Evolutionary conservation across 2,888 invertebrate genomes (phyloP), one percentile per base, ranked within the genome.

Genomic region (Melanostoma scalare): DNA sequence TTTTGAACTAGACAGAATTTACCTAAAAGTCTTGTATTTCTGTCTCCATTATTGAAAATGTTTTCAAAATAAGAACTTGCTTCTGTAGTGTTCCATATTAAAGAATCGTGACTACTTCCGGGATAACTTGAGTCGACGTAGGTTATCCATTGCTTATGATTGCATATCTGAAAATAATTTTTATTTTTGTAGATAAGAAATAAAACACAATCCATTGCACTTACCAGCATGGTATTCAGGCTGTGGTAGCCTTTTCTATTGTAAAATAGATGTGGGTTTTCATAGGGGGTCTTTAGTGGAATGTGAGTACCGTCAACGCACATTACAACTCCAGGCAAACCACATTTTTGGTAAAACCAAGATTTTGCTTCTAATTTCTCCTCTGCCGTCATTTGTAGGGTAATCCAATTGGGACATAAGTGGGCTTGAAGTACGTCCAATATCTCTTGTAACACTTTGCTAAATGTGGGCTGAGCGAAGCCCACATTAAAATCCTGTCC

Each of bases 391-490:
- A 60, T 44, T 30, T 52, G 6, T 4, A 52, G 9, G 33, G 52
- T 52, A 31, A 3, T 52, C 30, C 52, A 52, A 1, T 52, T 52
- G 30, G 52, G 52, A 10, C 52, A 9, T 42, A 42, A 42, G 1
- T 8, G 8, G 8, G 8, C 9, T 42, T 42, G 8, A 8, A 42
- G 9, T 8, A 42, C 9, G 42, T 42, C 42, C 9, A 42, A 42
- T 9, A 42, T 9, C 42, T 42, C 8, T n/a, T 8, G 35, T 4
- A 53, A 53, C 4, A 53, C 53, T 38, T 33, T 60, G 6, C 75
- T 75, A 44, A 75, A 69, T 31, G 80, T 75, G 35, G 80, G 42
- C 50, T 76, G 81, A 8, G 60, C 72, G 58, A 72, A 72, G 8
- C 55, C 72, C 31, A 65, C 6, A 20, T 48, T 48, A 48, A 48